Percentiles rank a stretch among this genome's conserved stretches.
These are phyloP conservation scores for Patella depressa DNA, from an alignment of 2,888 invertebrate species.

Conservation along the genomic window DNA sequence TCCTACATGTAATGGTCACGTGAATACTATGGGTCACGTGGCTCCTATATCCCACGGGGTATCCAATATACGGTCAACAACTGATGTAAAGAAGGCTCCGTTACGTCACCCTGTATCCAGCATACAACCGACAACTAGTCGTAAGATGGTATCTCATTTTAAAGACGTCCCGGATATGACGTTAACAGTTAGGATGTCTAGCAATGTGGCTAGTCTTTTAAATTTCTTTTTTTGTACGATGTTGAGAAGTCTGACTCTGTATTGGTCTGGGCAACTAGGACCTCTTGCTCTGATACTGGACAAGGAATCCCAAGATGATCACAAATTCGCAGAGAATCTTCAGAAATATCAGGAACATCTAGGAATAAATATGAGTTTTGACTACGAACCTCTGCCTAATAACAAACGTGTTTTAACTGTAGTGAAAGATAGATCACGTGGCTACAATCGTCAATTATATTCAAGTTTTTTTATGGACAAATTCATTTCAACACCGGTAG, in stretches of 20 bases:
- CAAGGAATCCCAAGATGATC: background rate
- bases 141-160: no score
- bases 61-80: no score
- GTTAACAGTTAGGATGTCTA: background rate
- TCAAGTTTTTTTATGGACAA: background rate
- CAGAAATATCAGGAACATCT: background rate
- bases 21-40: no score
- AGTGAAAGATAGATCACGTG: background rate
- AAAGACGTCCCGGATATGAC: background rate
- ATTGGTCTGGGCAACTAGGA: background rate
- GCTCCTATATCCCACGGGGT: rapidly evolving
- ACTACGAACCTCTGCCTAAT: background rate
- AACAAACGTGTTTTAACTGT: background rate
- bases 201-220: background rate
- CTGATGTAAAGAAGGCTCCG: no score
- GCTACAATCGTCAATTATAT: background rate
- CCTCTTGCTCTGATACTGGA: background rate
- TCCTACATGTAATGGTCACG: no score
- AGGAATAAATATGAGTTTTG: background rate
- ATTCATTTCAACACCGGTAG: background rate
- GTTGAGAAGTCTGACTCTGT: background rate
- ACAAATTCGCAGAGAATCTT: background rate
- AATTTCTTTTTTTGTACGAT: background rate
- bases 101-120: no score
- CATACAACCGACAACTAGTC: no score